Evolutionary conservation across 2,113 vertebrate genomes (phyloP).

Genomic region (Antennarius striatus): DNA sequence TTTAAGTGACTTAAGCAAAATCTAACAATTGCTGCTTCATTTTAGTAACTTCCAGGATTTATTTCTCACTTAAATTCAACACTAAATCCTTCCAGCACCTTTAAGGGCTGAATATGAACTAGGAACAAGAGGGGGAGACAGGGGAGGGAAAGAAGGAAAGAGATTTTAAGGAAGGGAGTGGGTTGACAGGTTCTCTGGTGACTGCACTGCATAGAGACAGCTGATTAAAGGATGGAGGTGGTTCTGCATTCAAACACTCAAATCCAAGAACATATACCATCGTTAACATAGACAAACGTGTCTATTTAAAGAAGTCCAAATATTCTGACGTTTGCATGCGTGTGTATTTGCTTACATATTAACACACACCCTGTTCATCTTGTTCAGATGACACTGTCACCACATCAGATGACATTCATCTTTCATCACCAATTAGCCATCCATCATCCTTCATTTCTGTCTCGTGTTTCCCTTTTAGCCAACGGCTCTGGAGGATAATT

Average conservation of each 20-base stretch:
- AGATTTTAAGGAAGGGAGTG: constrained; percentile 24
- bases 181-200: constrained; percentile 42
- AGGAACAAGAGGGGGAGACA: neutral
- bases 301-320: neutral
- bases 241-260: neutral
- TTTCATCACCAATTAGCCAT: constrained; percentile 67
- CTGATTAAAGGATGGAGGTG: constrained; percentile 2
- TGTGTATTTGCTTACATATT: constrained; percentile 13
- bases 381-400: constrained; percentile 42
- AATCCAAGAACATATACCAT: constrained; percentile 1
- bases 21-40: neutral
- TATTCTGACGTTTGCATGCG: neutral
- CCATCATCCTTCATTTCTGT: constrained; percentile 51
- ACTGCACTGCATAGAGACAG: constrained; percentile 1
- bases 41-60: constrained; percentile 5
- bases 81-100: constrained; percentile 6
- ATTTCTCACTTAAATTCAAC: constrained; percentile 3
- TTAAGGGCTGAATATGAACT: constrained; percentile 1
- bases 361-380: constrained; percentile 17
- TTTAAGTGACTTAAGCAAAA: too few relatives aligned
- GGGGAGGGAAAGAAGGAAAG: neutral
- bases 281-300: neutral
- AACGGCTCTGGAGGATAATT: constrained; percentile 29
- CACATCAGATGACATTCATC: constrained; percentile 49
- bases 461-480: constrained; percentile 25